Conservation (phyloP, 2,797 vertebrate species). For the Pristis pectinata region DNA sequence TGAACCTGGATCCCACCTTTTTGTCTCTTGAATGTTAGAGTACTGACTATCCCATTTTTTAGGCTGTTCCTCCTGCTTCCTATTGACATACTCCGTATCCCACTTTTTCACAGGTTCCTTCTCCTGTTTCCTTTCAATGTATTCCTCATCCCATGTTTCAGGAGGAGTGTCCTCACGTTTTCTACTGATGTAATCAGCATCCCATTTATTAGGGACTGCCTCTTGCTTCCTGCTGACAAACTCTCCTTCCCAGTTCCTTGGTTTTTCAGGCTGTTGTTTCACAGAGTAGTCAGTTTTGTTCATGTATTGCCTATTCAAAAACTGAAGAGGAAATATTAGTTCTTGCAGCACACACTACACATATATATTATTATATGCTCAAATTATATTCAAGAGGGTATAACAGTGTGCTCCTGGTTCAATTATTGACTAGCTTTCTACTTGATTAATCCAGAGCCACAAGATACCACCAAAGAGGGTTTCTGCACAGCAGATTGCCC, state of each 20-base stretch:
- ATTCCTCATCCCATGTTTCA: constrained; percentile 65
- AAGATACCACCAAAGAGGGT: neutral
- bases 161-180: constrained; percentile 53
- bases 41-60: constrained; percentile 51
- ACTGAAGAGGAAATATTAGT: constrained; percentile 53
- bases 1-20: constrained; percentile 58
- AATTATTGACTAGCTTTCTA: neutral
- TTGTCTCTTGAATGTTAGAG: constrained; percentile 48
- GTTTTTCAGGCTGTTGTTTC: constrained; percentile 51
- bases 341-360: neutral
- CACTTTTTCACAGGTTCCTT: constrained; percentile 51
- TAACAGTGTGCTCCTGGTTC: neutral
- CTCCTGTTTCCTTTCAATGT: constrained; percentile 48
- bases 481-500: neutral
- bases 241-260: constrained; percentile 62
- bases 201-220: constrained; percentile 70
- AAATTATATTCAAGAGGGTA: neutral
- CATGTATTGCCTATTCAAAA: constrained; percentile 74
- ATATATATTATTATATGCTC: neutral
- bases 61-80: constrained; percentile 40
- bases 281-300: constrained; percentile 53
- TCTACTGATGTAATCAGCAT: constrained; percentile 45
- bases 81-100: constrained; percentile 50
- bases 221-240: constrained; percentile 56
- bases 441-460: neutral